Conservation (phyloP, 2,797 vertebrate genomes). For the Gymnothorax reevesii region DNA sequence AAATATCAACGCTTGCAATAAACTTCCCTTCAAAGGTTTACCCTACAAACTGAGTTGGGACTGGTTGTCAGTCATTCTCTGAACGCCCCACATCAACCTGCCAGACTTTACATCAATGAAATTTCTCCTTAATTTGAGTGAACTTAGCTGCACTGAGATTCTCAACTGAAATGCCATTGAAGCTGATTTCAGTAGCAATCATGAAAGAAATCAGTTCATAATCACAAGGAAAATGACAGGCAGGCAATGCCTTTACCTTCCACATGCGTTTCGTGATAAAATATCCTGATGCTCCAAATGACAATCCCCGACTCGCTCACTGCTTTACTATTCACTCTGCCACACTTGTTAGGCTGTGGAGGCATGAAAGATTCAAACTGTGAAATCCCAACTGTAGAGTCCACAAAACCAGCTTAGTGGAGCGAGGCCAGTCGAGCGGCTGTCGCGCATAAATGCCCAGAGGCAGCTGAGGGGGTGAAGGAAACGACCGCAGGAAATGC, state of each 20-base stretch:
- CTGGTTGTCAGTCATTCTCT: not conserved
- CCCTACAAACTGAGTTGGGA: not conserved
- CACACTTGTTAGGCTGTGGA: not conserved
- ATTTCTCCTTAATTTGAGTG: not conserved
- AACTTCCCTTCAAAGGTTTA: too few relatives aligned
- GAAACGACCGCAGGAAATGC: conserved; percentile 21
- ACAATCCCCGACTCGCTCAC: not conserved
- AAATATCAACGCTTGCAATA: too few relatives aligned
- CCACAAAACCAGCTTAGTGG: not conserved
- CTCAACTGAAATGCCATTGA: not conserved
- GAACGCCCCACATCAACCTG: not conserved
- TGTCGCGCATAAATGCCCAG: conserved; percentile 12
- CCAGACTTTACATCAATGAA: not conserved
- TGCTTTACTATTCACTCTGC: not conserved
- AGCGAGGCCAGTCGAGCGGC: not conserved
- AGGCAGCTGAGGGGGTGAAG: not conserved
- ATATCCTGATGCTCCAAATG: not conserved
- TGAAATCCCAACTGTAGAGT: conserved; percentile 2
- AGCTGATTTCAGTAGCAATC: not conserved
- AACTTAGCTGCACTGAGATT: not conserved
- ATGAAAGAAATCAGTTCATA: not conserved
- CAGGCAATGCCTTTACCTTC: conserved; percentile 13
- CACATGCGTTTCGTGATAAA: conserved; percentile 4
- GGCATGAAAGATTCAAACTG: conserved; percentile 3
- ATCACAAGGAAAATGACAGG: not conserved